Base-by-base conservation (phyloP, 2,888 invertebrate genomes). In the Lymantria dispar region DNA sequence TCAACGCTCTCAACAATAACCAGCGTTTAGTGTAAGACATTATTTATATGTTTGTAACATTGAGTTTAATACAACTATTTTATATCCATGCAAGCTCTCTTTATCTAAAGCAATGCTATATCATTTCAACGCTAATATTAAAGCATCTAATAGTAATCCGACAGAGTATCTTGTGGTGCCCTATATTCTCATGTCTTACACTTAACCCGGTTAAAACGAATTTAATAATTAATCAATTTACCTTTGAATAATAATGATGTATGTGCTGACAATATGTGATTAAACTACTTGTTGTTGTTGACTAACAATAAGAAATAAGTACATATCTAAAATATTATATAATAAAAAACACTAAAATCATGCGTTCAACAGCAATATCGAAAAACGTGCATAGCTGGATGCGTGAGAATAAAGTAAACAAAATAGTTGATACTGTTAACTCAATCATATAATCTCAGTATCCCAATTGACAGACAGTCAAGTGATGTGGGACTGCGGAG, bases 321-420 rank as follows among this genome's bases (percentile, higher is more conserved):
- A 73, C 74, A 77, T 68, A 73, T 73, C 74, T 78, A 74, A 68
- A 71, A 3, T 71, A 62, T 68, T 71, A 72, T 50, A 56, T 57
- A 75, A 15, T 74, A 77, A 33, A 22, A 84, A 83, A 76, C 78
- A 80, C 82, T 86, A 83, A 22, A 81, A 59, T 71, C 91, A 90
- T 91, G 91, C 91, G 88, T 78, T 75, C 76, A 83, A 89, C 82
- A 89, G 87, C 90, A 83, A 89, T 80, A 87, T 87, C 75, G 75
- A 88, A 87, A 86, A 68, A 80, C 90, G 90, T 91, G 91, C 91
- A 90, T 81, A 88, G 90, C 90, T 88, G 87, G 84, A 90, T 90
- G 91, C 91, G 91, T 90, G 89, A 87, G 74, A 81, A 80, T 75
- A 65, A 89, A 88, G 76, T 79, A 85, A 89, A 85, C 58, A 82